phyloP scores from a whole-genome alignment of 2,797 vertebrate species.

The Falco biarmicus region DNA sequence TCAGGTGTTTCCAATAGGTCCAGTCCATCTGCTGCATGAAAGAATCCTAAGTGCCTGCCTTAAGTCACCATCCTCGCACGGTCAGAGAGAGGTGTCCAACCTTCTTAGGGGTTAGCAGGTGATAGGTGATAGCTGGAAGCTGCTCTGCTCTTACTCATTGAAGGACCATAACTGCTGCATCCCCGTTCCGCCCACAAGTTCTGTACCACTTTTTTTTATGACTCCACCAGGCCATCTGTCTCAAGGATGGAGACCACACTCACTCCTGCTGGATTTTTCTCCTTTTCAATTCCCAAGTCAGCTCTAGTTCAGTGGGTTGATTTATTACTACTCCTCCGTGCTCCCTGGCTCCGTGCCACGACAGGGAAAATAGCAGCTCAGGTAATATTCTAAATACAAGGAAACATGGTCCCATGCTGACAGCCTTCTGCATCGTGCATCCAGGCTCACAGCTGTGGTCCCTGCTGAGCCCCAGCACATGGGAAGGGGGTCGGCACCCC shows the following conservation, averaged over 20 bases:
- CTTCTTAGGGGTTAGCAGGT: neutral
- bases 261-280: conserved; percentile 33
- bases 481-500: neutral
- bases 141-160: neutral
- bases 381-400: neutral
- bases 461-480: fast-evolving
- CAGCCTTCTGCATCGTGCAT: fast-evolving
- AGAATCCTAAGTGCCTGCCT: neutral
- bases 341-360: neutral
- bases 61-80: neutral
- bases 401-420: neutral
- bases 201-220: neutral
- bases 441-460: fast-evolving
- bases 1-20: neutral
- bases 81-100: neutral
- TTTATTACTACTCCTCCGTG: neutral
- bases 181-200: neutral
- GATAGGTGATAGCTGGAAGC: neutral
- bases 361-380: neutral
- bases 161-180: neutral
- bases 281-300: conserved; percentile 55
- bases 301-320: conserved; percentile 32
- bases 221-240: conserved; percentile 37
- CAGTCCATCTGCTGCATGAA: neutral
- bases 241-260: conserved; percentile 19